These are phyloP conservation scores for Dasypus novemcinctus DNA, from an alignment of 2,113 vertebrate genomes.

Conservation along the genomic window DNA sequence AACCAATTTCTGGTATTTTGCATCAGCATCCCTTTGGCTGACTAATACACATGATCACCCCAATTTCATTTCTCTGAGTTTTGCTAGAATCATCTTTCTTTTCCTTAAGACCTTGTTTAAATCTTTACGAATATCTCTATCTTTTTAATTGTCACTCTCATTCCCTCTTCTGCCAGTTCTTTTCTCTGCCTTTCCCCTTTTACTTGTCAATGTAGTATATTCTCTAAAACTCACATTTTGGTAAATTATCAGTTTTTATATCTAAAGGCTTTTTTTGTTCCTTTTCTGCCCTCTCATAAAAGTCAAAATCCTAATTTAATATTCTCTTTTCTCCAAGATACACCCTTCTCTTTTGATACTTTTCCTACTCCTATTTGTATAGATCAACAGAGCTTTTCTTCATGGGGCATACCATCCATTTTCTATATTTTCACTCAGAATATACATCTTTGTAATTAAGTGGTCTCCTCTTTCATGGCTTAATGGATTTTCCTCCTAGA, in stretches of 20 bases:
- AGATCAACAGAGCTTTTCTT: too few species aligned
- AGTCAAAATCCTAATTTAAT: background rate
- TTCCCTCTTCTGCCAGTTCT: too few species aligned
- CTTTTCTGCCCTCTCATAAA: background rate
- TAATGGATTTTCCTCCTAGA: background rate
- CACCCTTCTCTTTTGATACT: background rate
- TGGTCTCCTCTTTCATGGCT: background rate
- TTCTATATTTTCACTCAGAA: background rate
- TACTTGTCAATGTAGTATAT: background rate
- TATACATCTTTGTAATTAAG: background rate
- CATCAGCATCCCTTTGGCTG: too few species aligned
- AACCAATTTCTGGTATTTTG: too few species aligned
- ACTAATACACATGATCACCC: too few species aligned
- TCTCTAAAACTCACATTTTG: background rate
- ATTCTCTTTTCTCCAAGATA: background rate
- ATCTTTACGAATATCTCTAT: background rate
- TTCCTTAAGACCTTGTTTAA: background rate
- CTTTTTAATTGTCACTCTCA: background rate
- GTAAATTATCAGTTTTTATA: background rate
- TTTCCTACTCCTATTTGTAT: background rate
- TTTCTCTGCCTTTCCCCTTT: background rate
- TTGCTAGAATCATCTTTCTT: background rate
- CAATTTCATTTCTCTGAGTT: rapidly evolving
- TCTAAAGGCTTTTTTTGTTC: background rate
- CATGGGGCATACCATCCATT: rapidly evolving